Conservation (phyloP, 2,888 invertebrate species). For the Rhagium mordax region DNA sequence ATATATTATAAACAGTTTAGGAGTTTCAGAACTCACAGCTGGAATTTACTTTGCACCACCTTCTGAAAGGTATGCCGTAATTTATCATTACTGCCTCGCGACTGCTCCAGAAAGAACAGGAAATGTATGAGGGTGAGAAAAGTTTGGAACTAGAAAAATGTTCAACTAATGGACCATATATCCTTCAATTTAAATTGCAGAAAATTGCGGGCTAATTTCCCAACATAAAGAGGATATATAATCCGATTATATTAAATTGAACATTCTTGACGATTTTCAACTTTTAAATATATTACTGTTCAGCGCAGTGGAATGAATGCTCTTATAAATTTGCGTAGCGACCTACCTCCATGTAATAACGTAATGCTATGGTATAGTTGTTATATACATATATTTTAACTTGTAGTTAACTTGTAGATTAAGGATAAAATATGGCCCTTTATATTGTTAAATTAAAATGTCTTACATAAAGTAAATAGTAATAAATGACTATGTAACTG, state of each 20-base stretch:
- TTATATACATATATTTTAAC: too few species aligned
- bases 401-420: too few species aligned
- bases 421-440: too few species aligned
- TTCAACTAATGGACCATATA: slow-evolving; percentile 58
- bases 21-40: slow-evolving; percentile 57
- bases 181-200: slow-evolving; percentile 56
- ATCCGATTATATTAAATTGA: slow-evolving; percentile 39
- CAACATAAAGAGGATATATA: slow-evolving; percentile 38
- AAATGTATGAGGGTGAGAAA: slow-evolving; percentile 51
- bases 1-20: slow-evolving; percentile 61
- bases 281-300: background rate
- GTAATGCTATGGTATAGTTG: too few species aligned
- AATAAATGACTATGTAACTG: too few species aligned
- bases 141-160: slow-evolving; percentile 57
- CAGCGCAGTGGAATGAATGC: background rate
- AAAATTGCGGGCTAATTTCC: slow-evolving; percentile 46
- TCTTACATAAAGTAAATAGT: too few species aligned
- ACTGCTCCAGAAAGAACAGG: slow-evolving; percentile 52
- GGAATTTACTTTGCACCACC: slow-evolving; percentile 58
- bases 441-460: too few species aligned
- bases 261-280: background rate
- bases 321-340: background rate
- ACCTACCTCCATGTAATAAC: too few species aligned
- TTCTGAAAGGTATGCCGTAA: slow-evolving; percentile 60
- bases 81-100: slow-evolving; percentile 58